Evolutionary conservation across 2,113 vertebrate genomes (phyloP).

Genomic region (Tupaia tana): DNA sequence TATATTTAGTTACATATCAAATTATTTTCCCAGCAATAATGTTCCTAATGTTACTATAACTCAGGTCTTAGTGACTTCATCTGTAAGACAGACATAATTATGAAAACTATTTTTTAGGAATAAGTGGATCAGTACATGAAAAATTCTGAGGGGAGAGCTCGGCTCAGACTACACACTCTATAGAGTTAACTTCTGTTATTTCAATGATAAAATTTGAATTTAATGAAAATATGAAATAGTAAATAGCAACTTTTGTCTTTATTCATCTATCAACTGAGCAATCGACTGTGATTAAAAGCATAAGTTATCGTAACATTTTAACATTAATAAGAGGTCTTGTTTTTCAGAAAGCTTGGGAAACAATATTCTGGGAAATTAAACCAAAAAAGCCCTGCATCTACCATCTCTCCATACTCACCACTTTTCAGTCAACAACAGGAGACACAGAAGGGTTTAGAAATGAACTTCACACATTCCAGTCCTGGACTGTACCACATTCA

Average conservation of each 20-base stretch:
- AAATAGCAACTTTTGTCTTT: not conserved
- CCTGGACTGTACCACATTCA: not conserved
- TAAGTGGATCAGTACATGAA: not conserved
- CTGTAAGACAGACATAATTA: not conserved
- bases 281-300: not conserved
- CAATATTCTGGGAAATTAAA: not conserved
- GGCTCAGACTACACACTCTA: not conserved
- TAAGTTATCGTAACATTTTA: not conserved
- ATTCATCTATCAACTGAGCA: not conserved
- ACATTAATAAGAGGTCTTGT: not conserved
- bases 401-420: not conserved
- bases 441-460: not conserved
- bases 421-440: not conserved
- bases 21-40: not conserved
- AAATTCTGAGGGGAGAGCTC: not conserved
- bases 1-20: not conserved
- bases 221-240: not conserved
- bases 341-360: not conserved
- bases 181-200: not conserved
- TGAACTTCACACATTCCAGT: not conserved
- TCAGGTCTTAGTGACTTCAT: not conserved
- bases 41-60: too few species aligned
- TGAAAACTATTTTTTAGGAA: not conserved
- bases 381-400: not conserved
- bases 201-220: not conserved